These are phyloP conservation scores for Petrocephalus zakoni DNA, from an alignment of 2,113 vertebrate species.

Conservation along the genomic window DNA sequence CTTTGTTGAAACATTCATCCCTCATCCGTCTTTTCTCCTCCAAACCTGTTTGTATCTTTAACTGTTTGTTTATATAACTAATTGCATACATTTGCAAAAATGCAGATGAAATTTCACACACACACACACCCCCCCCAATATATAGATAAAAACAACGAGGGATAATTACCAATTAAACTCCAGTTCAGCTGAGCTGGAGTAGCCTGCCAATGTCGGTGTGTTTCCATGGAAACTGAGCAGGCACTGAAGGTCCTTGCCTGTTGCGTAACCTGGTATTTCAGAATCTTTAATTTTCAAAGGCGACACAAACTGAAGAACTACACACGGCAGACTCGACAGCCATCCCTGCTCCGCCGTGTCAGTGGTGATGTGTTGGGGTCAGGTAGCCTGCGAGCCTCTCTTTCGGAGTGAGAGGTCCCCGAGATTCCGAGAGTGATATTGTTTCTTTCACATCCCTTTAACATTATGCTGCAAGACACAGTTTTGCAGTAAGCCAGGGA, in stretches of 20 bases:
- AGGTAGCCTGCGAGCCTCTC: neutral
- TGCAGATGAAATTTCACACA: neutral
- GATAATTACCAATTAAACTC: slow-evolving; percentile 17
- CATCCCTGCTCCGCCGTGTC: neutral
- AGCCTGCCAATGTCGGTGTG: slow-evolving; percentile 6
- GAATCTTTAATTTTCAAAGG: slow-evolving; percentile 23
- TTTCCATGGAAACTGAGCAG: slow-evolving; percentile 21
- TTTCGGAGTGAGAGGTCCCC: neutral
- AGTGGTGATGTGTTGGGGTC: neutral
- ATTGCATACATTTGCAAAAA: neutral
- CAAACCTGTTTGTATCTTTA: neutral
- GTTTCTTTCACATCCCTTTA: neutral
- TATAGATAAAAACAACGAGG: neutral
- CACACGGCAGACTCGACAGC: neutral
- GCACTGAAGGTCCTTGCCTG: slow-evolving; percentile 11
- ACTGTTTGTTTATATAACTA: neutral
- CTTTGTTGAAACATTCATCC: neutral
- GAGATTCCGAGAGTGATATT: neutral
- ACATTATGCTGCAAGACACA: no score
- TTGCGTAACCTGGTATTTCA: slow-evolving; percentile 21
- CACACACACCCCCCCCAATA: neutral
- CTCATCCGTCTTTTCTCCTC: neutral
- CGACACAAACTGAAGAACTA: neutral
- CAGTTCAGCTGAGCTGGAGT: neutral
- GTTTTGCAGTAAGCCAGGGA: neutral